Evolutionary conservation across 2,888 invertebrate species (phyloP).

Genomic region (Cephus runcator): DNA sequence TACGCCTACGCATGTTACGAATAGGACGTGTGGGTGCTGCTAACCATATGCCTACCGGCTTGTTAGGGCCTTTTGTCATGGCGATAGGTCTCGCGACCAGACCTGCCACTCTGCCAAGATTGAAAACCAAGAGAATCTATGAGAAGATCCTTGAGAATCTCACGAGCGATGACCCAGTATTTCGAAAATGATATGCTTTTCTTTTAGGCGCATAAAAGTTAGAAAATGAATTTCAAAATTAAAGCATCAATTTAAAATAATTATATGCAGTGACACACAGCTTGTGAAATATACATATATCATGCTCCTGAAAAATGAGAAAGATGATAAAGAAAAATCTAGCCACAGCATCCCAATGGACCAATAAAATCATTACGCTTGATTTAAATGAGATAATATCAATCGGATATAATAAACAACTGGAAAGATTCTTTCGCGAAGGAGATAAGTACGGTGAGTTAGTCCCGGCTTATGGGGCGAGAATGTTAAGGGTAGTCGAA

Average conservation of each 20-base stretch:
- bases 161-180: not conserved
- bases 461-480: not conserved
- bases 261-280: not conserved
- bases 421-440: not conserved
- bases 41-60: conserved; percentile 50
- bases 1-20: not conserved
- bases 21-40: conserved; percentile 19
- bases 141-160: not conserved
- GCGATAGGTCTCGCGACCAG: conserved; percentile 11
- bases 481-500: not conserved
- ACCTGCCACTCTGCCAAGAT: not conserved
- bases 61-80: conserved; percentile 44
- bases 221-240: not conserved
- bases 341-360: not conserved
- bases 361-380: not conserved
- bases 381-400: not conserved
- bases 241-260: not conserved
- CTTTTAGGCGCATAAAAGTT: not conserved
- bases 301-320: not conserved
- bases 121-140: not conserved
- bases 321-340: not conserved
- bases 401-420: not conserved
- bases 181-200: not conserved
- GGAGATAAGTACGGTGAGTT: not conserved
- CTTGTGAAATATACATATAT: not conserved